Evolutionary conservation across 2,888 invertebrate genomes (phyloP), one percentile per base, ranked within the genome.

Genomic region (Brachyptera risi): DNA sequence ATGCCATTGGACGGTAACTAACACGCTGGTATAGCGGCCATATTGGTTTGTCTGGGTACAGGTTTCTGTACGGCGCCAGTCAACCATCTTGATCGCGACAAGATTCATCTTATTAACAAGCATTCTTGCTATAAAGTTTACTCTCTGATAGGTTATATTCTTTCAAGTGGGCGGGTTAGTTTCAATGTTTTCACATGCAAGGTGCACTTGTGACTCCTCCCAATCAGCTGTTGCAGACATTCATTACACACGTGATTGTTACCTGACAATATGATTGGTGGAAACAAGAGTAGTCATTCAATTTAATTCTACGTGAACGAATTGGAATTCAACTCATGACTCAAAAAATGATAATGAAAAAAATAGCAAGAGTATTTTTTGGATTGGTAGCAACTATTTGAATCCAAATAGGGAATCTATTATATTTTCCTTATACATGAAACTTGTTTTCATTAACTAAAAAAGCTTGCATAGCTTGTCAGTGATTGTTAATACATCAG

Each of bases 121-220:
- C 13, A 19, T 54, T 35, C 37, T 54, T 37, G 37, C 17, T 54
- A 31, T 35, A 17, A 54, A n/a, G 54, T 54, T 35, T 23, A 15
- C 11, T 40, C 38, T 17, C n/a, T 60, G 60, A 60, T 60, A 60
- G 60, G 60, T 51, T 26, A 3, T 19, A 19, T 54, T 54, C 35
- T 35, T 17, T 31, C 9, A 17, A n/a, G 50, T 60, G 56, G 60
- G 60, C 60, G 60, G 54, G 59, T 27, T 50, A 42, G 35, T 50
- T 15, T 50, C 26, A 15, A 21, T 23, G 38, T 59, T 35, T 5
- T 17, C 35, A 42, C 60, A 42, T 60, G 60, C 60, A 60, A 60
- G 54, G 54, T 44, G 56, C 60, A 60, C 2, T 21, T 15, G 17
- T 19, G 37, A 35, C 60, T 54, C 60, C 60, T 37, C 60, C 60